These are phyloP conservation scores for Varanus salvator DNA, from an alignment of 2,113 vertebrate genomes.

Conservation along the genomic window DNA sequence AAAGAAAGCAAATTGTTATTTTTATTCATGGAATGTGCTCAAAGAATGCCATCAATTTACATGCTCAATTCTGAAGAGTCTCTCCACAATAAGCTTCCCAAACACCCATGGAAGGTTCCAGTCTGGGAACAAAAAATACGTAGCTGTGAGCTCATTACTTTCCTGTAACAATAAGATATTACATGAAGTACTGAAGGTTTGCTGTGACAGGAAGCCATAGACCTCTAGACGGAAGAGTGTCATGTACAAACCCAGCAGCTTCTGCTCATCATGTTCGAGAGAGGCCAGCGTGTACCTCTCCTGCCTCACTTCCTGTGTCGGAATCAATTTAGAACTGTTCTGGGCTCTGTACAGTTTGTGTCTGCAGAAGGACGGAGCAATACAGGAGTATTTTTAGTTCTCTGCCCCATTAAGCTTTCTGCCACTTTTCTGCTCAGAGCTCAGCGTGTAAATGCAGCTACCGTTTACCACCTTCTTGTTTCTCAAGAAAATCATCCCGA, in stretches of 20 bases:
- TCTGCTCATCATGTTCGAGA: not conserved
- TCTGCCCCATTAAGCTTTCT: not conserved
- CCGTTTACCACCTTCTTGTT: conserved; percentile 63
- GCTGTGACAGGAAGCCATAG: not conserved
- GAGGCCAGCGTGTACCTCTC: conserved; percentile 36
- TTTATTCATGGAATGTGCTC: not conserved
- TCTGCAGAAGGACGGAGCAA: conserved; percentile 22
- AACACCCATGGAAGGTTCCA: not conserved
- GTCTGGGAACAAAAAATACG: not conserved
- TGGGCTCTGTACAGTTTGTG: conserved; percentile 54
- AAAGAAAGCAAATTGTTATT: not conserved
- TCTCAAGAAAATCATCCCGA: conserved; percentile 69
- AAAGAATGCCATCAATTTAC: not conserved
- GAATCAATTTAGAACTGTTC: conserved; percentile 14
- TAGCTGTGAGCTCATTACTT: not conserved
- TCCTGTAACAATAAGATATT: not conserved
- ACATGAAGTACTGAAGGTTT: not conserved
- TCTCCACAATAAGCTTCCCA: conserved; percentile 12
- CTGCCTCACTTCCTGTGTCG: conserved; percentile 21
- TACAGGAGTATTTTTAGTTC: conserved; percentile 42
- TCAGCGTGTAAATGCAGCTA: conserved; percentile 5
- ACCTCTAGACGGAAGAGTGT: not conserved
- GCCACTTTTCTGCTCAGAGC: fast-evolving
- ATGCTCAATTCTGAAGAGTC: conserved; percentile 30
- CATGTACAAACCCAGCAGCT: not conserved